Conservation (phyloP, 2,113 vertebrate genomes). For the Notarius lentiginosus region DNA sequence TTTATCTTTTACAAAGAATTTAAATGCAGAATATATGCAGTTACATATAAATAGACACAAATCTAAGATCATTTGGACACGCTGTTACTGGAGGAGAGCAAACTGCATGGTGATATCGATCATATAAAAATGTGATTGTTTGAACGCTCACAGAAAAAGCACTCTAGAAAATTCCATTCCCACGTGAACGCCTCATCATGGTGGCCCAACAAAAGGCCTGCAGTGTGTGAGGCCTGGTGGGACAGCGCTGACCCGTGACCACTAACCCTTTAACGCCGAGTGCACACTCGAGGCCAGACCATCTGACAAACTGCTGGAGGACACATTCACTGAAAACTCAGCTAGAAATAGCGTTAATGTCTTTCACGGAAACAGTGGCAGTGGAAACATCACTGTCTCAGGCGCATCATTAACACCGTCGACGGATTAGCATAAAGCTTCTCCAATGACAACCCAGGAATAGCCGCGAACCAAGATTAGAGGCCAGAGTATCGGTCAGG, state of each 20-base stretch:
- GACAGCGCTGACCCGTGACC: conserved; percentile 12
- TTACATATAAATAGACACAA: not conserved
- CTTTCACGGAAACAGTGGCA: not conserved
- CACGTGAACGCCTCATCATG: not conserved
- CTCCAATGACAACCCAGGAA: not conserved
- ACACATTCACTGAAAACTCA: not conserved
- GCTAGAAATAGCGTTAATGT: not conserved
- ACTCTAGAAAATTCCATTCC: not conserved
- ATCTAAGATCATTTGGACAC: not conserved
- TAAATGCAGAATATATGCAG: not conserved
- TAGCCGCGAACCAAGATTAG: not conserved
- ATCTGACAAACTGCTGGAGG: not conserved
- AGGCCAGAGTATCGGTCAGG: not conserved
- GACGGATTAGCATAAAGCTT: not conserved
- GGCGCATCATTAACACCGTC: not conserved
- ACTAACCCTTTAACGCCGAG: not conserved
- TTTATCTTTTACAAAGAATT: not conserved
- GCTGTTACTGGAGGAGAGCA: not conserved
- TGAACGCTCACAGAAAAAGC: not conserved
- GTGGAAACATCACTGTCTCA: not conserved
- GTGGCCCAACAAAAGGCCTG: not conserved
- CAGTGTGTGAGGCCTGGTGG: conserved; percentile 12
- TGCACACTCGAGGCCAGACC: not conserved
- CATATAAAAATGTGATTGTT: not conserved
- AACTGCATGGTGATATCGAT: not conserved